Evolutionary conservation across 2,113 vertebrate genomes (phyloP).

Genomic region (Apteryx mantelli): DNA sequence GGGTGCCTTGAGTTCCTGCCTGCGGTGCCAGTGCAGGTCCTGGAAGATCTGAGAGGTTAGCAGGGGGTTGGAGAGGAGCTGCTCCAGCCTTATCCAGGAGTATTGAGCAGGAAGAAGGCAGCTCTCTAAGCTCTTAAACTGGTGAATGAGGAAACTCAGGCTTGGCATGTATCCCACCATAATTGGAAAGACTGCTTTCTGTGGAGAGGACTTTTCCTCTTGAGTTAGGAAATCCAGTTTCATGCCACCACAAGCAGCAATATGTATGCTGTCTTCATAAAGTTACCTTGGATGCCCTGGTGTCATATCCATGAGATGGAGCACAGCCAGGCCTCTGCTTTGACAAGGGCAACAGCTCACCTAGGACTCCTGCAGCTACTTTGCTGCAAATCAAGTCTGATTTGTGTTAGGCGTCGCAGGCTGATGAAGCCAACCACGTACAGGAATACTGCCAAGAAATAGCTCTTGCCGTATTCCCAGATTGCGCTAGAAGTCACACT

Average conservation of each 20-base stretch:
- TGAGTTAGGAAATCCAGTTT: not conserved
- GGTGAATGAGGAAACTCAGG: not conserved
- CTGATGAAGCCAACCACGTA: not conserved
- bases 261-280: not conserved
- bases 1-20: not conserved
- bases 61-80: not conserved
- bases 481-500: slow-evolving; percentile 46
- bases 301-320: rapidly evolving
- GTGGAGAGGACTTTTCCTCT: not conserved
- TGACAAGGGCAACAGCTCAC: not conserved
- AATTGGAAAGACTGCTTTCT: not conserved
- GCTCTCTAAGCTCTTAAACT: not conserved
- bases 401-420: not conserved
- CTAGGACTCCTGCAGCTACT: not conserved
- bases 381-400: not conserved
- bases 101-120: not conserved
- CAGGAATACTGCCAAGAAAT: not conserved
- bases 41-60: not conserved
- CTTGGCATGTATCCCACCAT: too few species aligned
- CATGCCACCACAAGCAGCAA: not conserved
- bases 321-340: not conserved
- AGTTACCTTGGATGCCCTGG: not conserved
- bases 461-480: not conserved
- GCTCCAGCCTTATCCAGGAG: not conserved
- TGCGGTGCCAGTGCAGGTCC: not conserved